Evolutionary conservation across 2,113 vertebrate genomes (phyloP).

Genomic region (Hylia prasina): DNA sequence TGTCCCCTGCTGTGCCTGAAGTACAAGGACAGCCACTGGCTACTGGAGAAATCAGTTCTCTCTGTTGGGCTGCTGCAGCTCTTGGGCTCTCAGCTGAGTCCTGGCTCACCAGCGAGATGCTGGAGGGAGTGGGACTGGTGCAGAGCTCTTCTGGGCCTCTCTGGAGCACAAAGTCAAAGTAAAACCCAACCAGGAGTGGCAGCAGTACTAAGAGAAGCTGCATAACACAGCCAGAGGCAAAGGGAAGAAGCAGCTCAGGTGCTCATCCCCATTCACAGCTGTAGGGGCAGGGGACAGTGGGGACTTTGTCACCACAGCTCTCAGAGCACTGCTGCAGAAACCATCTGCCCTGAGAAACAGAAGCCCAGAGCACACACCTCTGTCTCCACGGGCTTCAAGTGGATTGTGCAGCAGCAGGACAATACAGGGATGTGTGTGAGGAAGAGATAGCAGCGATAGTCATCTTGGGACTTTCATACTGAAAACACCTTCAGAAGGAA

Average conservation of each 20-base stretch:
- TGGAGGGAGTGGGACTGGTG: background rate
- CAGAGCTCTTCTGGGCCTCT: background rate
- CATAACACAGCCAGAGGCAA: background rate
- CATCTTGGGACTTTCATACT: background rate
- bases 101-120: background rate
- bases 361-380: background rate
- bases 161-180: background rate
- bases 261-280: background rate
- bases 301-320: background rate
- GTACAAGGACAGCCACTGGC: background rate
- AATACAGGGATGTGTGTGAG: slow-evolving; percentile 50
- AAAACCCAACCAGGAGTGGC: background rate
- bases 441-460: background rate
- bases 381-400: background rate
- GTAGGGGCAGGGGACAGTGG: background rate
- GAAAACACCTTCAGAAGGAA: background rate
- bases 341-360: background rate
- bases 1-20: background rate
- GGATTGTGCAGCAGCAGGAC: background rate
- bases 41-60: background rate
- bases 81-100: background rate
- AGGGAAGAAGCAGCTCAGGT: background rate
- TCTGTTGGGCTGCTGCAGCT: background rate
- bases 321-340: background rate
- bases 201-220: background rate